A percentile compares a stretch with the other conserved stretches of the same genome.
phyloP scores from a whole-genome alignment of 2,888 invertebrate genomes.

The Pheosia tremula region DNA sequence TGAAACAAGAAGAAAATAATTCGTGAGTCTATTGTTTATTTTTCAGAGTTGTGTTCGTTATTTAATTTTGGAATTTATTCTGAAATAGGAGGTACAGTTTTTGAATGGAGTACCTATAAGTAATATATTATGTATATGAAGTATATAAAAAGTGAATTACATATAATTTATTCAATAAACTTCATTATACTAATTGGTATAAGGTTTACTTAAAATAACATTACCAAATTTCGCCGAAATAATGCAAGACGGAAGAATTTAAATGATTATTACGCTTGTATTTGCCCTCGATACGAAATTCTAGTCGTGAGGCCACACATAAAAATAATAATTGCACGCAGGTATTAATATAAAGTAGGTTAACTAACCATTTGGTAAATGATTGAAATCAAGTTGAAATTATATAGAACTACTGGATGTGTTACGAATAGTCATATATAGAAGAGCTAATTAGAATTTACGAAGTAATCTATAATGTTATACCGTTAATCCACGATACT shows the following conservation, averaged over 20 bases:
- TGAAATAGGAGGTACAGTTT: too few relatives aligned
- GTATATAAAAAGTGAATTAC: too few relatives aligned
- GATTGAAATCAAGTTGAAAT: slow-evolving; percentile 14
- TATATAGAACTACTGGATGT: slow-evolving; percentile 29
- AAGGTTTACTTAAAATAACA: too few relatives aligned
- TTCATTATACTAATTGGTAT: too few relatives aligned
- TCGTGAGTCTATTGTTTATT: slow-evolving; percentile 14
- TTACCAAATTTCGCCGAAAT: too few relatives aligned
- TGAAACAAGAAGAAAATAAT: slow-evolving; percentile 62
- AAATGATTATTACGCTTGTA: not conserved
- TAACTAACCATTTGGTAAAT: slow-evolving; percentile 34
- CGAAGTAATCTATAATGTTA: too few relatives aligned
- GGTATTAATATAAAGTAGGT: slow-evolving; percentile 33
- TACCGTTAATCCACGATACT: too few relatives aligned
- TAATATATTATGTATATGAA: too few relatives aligned
- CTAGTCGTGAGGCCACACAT: not conserved
- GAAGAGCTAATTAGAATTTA: too few relatives aligned
- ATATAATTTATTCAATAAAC: too few relatives aligned
- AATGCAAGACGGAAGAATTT: too few relatives aligned
- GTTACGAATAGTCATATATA: slow-evolving; percentile 4
- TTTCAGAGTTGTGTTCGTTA: not conserved
- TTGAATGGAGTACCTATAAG: too few relatives aligned
- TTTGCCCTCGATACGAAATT: not conserved
- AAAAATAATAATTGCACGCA: slow-evolving; percentile 6
- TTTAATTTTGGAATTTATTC: not conserved